Evolutionary conservation across 92 coral and sea anemone genomes (phyloP), one percentile per base, ranked within the genome.

Genomic region (Porites lobata): DNA sequence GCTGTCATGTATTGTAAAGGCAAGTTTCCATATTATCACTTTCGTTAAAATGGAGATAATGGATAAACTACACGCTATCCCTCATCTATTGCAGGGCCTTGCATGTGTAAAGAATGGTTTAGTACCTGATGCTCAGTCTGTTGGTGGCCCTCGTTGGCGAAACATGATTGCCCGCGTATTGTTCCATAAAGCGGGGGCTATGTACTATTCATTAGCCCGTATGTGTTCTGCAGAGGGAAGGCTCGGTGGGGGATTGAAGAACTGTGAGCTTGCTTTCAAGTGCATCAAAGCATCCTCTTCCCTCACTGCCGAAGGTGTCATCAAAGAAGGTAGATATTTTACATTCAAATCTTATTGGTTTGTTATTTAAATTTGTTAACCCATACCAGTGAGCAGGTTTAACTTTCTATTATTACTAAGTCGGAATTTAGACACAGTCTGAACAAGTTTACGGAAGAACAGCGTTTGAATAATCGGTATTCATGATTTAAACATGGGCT

Each of bases 1-100:
- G 14, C 81, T 97, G n/a, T 82, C 94, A 9, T 94, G 95, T 72
- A 94, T 97, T 59, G 95, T 92, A 12, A 96, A 95, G 98, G 99
- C 89, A 79, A 72, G 87, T 43, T 47, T 43, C 1, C 52, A 22
- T 24, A 13, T 32, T 24, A 24, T 24, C 20, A 21, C 54, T 22
- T 8, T 15, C 7, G 26, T 24, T 24, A 24, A 24, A 24, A 24
- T 24, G 26, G 26, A 24, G 26, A 24, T 24, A 24, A 24, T 24
- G 26, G 26, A 24, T 24, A 24, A 24, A 24, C 26, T 0, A 6
- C 22, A 52, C 8, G 6, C 10, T n/a, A 21, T 29, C 29, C 10
- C 22, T 24, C 32, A 4, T 21, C 47, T 61, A 12, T 62, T 62
- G 20, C 57, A 83, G 87, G 87, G 87, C 63, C 80, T 83, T 59